These are phyloP conservation scores for Scomber colias DNA, from an alignment of 2,113 vertebrate species.

Conservation along the genomic window DNA sequence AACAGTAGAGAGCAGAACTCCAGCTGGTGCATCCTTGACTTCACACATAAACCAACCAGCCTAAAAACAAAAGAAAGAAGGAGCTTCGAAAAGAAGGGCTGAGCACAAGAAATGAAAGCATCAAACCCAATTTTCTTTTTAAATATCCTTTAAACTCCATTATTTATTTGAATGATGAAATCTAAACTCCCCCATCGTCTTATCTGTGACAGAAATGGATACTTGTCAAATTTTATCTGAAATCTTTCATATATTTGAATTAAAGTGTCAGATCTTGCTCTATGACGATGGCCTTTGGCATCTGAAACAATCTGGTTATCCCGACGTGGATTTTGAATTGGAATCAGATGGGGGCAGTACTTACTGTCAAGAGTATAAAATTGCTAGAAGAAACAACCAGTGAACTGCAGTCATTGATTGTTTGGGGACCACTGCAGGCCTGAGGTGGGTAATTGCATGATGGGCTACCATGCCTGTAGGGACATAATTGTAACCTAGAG, in stretches of 20 bases:
- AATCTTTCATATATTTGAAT: background rate
- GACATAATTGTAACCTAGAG: conserved; percentile 31
- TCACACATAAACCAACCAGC: conserved; percentile 31
- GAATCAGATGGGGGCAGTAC: background rate
- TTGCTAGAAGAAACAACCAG: conserved; percentile 35
- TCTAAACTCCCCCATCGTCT: background rate
- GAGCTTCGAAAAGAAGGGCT: background rate
- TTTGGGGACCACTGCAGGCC: conserved; percentile 46
- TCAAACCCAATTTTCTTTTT: background rate
- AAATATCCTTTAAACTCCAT: background rate
- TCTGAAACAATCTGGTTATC: conserved; percentile 16
- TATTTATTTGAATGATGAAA: background rate
- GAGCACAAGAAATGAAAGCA: background rate
- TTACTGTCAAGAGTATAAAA: conserved; percentile 40
- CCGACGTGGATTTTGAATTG: conserved; percentile 3
- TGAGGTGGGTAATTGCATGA: conserved; percentile 64
- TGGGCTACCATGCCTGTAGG: conserved; percentile 54
- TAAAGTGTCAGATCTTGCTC: background rate
- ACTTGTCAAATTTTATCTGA: background rate
- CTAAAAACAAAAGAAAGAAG: background rate
- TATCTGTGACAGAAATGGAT: background rate
- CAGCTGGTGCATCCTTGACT: conserved; percentile 25
- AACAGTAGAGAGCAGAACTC: conserved; percentile 8
- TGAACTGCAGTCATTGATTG: conserved; percentile 74
- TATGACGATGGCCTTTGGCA: background rate